Conservation (phyloP, 2,888 invertebrate genomes). For the Dicranocentrus wangi region DNA sequence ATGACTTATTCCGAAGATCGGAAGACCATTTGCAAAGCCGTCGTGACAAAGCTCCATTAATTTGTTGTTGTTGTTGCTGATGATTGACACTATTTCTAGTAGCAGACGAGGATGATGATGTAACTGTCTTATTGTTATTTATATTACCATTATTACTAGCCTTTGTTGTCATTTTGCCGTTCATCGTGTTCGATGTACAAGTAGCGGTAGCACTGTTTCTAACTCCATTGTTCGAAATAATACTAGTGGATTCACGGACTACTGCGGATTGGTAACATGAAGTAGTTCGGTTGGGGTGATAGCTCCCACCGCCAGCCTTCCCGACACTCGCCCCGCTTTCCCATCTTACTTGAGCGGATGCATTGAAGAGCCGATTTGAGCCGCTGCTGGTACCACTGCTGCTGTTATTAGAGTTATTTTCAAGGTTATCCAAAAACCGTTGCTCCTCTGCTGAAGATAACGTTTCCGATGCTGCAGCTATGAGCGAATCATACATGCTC, state of each 20-base stretch:
- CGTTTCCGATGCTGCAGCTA: slow-evolving; percentile 73
- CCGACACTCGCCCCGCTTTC: slow-evolving; percentile 46
- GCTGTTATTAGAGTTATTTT: slow-evolving; percentile 34
- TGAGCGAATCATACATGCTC: slow-evolving; percentile 89
- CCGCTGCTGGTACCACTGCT: background rate
- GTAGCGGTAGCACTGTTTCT: slow-evolving; percentile 22
- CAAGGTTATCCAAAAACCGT: slow-evolving; percentile 61
- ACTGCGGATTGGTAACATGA: slow-evolving; percentile 45
- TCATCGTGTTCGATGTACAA: slow-evolving; percentile 37
- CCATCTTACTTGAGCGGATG: slow-evolving; percentile 63
- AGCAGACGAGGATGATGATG: slow-evolving; percentile 23
- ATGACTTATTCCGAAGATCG: slow-evolving; percentile 27
- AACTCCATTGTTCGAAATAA: slow-evolving; percentile 49
- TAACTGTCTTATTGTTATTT: slow-evolving; percentile 61
- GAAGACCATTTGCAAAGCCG: slow-evolving; percentile 62
- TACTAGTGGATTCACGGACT: slow-evolving; percentile 38
- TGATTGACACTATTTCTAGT: slow-evolving; percentile 59
- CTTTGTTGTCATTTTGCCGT: slow-evolving; percentile 57
- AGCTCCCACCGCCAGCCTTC: slow-evolving; percentile 44
- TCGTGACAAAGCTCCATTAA: slow-evolving; percentile 59
- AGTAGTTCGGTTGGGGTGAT: slow-evolving; percentile 47
- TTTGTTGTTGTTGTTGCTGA: slow-evolving; percentile 58
- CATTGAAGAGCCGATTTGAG: slow-evolving; percentile 25
- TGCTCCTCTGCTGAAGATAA: slow-evolving; percentile 57
- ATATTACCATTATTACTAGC: slow-evolving; percentile 59